A percentile compares a stretch with the other conserved stretches of the same genome.
phyloP scores from a whole-genome alignment of 2,797 vertebrate genomes.

The Sebastes cheni region DNA sequence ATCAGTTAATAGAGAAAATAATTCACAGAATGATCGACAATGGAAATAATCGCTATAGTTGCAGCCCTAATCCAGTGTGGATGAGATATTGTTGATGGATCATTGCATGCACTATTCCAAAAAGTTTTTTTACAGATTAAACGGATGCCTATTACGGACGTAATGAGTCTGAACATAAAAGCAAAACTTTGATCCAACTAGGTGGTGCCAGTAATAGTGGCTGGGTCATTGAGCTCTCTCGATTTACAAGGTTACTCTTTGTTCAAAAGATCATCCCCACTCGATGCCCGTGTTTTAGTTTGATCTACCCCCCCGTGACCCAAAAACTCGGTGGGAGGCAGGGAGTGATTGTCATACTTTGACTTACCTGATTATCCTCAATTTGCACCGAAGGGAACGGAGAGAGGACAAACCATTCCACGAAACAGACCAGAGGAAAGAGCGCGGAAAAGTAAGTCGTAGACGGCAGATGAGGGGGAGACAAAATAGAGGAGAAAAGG shows the following conservation, averaged over 20 bases:
- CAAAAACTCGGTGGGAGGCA: constrained; percentile 49
- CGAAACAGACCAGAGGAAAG: constrained; percentile 43
- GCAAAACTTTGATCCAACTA: constrained; percentile 54
- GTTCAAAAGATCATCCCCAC: constrained; percentile 46
- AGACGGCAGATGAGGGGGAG: constrained; percentile 56
- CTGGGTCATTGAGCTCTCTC: constrained; percentile 21
- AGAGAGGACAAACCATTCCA: constrained; percentile 39
- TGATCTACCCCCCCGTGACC: constrained; percentile 51
- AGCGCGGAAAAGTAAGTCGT: constrained; percentile 47
- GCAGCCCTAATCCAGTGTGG: no score
- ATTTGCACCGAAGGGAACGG: constrained; percentile 26
- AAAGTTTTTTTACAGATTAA: constrained; percentile 19
- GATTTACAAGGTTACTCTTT: constrained; percentile 52
- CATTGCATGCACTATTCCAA: not conserved
- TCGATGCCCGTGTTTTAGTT: constrained; percentile 45
- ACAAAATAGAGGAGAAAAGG: constrained; percentile 78
- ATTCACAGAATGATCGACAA: no score
- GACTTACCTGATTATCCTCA: constrained; percentile 65
- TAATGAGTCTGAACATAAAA: constrained; percentile 49
- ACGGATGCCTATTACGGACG: constrained; percentile 2
- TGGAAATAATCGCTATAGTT: no score
- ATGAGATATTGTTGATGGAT: not conserved
- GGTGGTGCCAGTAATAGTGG: constrained; percentile 21
- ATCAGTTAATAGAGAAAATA: no score
- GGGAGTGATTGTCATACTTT: constrained; percentile 59